phyloP scores from a whole-genome alignment of 2,113 vertebrate species.

The Gorsachius goisagi region DNA sequence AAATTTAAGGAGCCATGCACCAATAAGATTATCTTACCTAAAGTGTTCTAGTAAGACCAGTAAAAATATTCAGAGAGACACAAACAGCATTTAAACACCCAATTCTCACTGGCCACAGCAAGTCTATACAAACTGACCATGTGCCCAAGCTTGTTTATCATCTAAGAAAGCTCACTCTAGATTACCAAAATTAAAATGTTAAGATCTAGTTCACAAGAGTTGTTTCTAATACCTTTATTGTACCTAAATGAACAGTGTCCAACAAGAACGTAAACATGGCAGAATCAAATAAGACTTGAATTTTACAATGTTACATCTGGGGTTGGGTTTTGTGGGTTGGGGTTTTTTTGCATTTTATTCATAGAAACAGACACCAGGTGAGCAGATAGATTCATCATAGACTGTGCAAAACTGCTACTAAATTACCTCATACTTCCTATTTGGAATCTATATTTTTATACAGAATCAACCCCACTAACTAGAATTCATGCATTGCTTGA shows the following conservation, averaged over 20 bases:
- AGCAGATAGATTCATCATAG: background rate
- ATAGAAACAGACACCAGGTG: background rate
- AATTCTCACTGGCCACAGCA: background rate
- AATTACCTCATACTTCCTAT: background rate
- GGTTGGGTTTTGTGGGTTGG: background rate
- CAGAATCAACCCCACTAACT: background rate
- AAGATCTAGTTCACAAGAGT: background rate
- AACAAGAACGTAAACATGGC: background rate
- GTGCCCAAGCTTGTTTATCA: background rate
- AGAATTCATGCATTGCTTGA: background rate
- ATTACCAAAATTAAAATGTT: background rate
- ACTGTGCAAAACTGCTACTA: background rate
- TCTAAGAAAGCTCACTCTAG: background rate
- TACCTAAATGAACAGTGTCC: background rate
- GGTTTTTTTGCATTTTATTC: background rate
- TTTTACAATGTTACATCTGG: background rate
- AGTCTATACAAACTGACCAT: background rate
- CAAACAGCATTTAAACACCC: background rate
- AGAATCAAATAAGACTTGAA: background rate
- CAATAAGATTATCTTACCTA: background rate
- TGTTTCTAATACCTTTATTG: background rate
- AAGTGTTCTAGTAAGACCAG: background rate
- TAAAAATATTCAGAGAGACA: background rate
- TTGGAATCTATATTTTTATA: background rate
- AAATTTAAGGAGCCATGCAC: background rate